These are phyloP conservation scores for Parauchenoglanis punctatus DNA, from an alignment of 2,797 vertebrate genomes.

Conservation along the genomic window DNA sequence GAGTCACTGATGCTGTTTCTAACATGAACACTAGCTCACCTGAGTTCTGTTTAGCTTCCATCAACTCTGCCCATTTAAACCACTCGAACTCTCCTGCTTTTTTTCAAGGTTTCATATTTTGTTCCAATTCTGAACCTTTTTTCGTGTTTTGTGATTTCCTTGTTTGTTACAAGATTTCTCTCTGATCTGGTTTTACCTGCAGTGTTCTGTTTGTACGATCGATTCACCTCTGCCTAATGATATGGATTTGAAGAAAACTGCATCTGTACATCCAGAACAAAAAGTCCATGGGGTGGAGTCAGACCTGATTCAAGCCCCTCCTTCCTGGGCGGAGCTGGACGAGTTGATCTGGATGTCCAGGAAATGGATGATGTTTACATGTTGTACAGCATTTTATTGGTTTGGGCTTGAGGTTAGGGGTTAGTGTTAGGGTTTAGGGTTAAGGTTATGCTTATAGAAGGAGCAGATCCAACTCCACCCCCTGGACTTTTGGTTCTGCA, in stretches of 20 bases:
- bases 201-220: not conserved
- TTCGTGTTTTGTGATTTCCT: not conserved
- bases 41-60: not conserved
- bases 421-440: not conserved
- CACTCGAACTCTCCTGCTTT: not conserved
- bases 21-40: not conserved
- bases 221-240: not conserved
- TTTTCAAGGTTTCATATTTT: not conserved
- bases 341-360: not conserved
- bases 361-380: not conserved
- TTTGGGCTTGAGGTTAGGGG: not conserved
- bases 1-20: not conserved
- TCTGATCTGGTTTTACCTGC: not conserved
- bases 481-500: not conserved
- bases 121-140: not conserved
- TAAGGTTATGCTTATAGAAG: not conserved
- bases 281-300: not conserved
- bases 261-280: not conserved
- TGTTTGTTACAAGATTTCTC: not conserved
- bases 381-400: not conserved
- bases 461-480: not conserved
- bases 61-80: not conserved
- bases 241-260: not conserved
- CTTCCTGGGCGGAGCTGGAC: not conserved
- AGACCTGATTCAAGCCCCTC: not conserved